Evolutionary conservation across 2,113 vertebrate species (phyloP).

Genomic region (Macroglossus sobrinus): DNA sequence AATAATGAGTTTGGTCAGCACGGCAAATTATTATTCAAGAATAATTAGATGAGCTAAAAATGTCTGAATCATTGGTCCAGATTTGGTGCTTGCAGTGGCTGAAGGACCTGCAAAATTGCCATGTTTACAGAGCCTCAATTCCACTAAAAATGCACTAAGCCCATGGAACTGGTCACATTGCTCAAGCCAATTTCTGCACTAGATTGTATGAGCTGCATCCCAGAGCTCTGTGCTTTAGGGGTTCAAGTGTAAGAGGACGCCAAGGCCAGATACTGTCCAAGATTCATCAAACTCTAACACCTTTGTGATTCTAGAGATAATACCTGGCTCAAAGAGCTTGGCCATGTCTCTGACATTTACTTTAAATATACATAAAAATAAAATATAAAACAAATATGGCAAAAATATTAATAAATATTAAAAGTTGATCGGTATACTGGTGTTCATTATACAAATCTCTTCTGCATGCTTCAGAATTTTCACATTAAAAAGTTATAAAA

Average conservation of each 20-base stretch:
- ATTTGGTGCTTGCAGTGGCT: background rate
- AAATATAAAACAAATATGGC: background rate
- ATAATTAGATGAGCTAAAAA: background rate
- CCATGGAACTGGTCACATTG: background rate
- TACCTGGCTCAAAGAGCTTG: background rate
- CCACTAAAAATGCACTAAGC: background rate
- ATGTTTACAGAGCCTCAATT: background rate
- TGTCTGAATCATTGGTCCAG: background rate
- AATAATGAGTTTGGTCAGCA: background rate
- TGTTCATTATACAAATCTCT: background rate
- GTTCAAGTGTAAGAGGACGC: background rate
- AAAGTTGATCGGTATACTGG: background rate
- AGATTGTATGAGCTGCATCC: background rate
- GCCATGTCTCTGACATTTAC: background rate
- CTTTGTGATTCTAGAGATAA: background rate
- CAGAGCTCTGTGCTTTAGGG: background rate
- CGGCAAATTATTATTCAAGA: background rate
- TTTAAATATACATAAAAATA: background rate
- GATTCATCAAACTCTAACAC: background rate
- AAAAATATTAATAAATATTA: background rate
- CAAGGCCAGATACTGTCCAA: background rate
- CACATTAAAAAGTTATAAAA: background rate
- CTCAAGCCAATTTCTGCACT: background rate
- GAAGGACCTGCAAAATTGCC: background rate
- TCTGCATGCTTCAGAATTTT: background rate